Percentiles rank a stretch among this genome's conserved stretches.
phyloP scores from a whole-genome alignment of 2,888 invertebrate species.

The Aphidius colemani region DNA sequence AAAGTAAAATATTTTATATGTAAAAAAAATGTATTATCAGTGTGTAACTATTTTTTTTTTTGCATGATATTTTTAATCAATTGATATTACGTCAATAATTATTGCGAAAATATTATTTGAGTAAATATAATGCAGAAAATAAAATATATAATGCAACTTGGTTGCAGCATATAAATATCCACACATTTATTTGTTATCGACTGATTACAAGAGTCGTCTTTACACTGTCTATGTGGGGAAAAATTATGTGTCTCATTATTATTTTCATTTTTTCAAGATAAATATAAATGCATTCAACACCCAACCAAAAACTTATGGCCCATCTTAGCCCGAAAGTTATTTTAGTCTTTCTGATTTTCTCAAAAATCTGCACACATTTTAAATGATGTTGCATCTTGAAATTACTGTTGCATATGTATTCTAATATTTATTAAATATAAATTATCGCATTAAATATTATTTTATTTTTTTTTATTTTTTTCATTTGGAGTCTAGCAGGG shows the following conservation, averaged over 20 bases:
- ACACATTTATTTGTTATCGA: constrained; percentile 15
- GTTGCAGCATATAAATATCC: not conserved
- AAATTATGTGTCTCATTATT: too few species aligned
- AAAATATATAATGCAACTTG: not conserved
- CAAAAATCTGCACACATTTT: too few species aligned
- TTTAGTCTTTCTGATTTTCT: not conserved
- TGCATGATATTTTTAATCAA: not conserved
- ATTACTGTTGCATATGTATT: too few species aligned
- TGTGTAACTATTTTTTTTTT: too few species aligned
- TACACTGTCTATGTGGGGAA: too few species aligned
- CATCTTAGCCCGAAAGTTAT: not conserved
- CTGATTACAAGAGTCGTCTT: constrained; percentile 12
- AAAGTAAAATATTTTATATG: too few species aligned
- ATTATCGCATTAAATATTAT: not conserved
- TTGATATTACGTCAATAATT: constrained; percentile 6
- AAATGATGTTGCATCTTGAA: too few species aligned
- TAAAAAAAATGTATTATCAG: too few species aligned
- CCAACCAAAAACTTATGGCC: too few species aligned
- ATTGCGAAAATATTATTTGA: constrained; percentile 8
- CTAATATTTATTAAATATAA: too few species aligned
- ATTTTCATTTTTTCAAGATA: too few species aligned
- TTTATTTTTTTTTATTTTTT: not conserved
- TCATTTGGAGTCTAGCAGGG: not conserved
- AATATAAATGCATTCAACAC: too few species aligned
- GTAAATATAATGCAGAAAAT: not conserved